Evolutionary conservation across 2,888 invertebrate genomes (phyloP).

Genomic region (Hydrotaea cyrtoneurina): DNA sequence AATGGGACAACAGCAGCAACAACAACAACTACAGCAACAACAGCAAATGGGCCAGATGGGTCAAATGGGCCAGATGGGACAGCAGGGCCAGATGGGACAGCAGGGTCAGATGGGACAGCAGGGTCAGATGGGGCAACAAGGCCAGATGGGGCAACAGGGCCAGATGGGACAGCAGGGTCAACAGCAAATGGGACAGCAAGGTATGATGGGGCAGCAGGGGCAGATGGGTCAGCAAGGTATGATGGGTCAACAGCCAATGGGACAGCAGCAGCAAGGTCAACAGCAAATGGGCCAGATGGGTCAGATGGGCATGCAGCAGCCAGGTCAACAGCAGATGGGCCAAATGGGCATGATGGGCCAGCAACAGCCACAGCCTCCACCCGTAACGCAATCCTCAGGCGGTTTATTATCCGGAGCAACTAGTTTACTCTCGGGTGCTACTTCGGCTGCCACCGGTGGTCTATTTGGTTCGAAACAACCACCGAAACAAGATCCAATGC

Average conservation of each 20-base stretch:
- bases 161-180: conserved; percentile 58
- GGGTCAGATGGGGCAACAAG: conserved; percentile 72
- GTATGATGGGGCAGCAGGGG: conserved; percentile 65
- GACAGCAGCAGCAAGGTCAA: conserved; percentile 45
- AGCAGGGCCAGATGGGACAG: conserved; percentile 63
- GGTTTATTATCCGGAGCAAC: conserved; percentile 81
- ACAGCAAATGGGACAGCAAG: conserved; percentile 68
- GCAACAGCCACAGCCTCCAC: conserved; percentile 78
- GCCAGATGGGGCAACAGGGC: conserved; percentile 64
- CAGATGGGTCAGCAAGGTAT: conserved; percentile 69
- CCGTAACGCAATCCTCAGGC: conserved; percentile 78
- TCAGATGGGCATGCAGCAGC: conserved; percentile 67
- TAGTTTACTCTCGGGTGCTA: conserved; percentile 81
- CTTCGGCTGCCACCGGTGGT: conserved; percentile 81
- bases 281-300: conserved; percentile 69
- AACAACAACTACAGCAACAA: conserved; percentile 70
- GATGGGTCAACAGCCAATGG: conserved; percentile 71
- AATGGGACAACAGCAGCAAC: conserved; percentile 75
- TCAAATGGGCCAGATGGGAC: conserved; percentile 67
- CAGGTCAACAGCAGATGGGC: conserved; percentile 56
- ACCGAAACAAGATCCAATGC: conserved; percentile 82
- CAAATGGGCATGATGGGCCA: conserved; percentile 68
- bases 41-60: conserved; percentile 75
- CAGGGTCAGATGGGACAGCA: conserved; percentile 68
- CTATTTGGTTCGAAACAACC: conserved; percentile 81